phyloP scores from a whole-genome alignment of 1,140 invertebrate genomes.

The Portunus trituberculatus region DNA sequence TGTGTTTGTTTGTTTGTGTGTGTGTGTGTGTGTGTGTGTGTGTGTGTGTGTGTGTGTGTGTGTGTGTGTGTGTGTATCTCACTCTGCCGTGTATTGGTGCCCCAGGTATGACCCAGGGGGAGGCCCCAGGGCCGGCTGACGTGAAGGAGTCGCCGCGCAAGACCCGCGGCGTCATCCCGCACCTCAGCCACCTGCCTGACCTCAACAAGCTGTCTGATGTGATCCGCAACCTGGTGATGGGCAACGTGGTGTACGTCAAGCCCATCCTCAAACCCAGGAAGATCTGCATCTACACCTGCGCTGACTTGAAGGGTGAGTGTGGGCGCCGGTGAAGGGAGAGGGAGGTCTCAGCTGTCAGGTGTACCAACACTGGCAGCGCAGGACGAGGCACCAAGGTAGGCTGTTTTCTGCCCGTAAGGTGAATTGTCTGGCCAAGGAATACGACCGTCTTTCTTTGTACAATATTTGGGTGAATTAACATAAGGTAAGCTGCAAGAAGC shows the following conservation, averaged over 20 bases:
- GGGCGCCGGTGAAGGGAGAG: too few species aligned
- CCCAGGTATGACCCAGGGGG: constrained; percentile 57
- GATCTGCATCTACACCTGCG: constrained; percentile 86
- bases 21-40: not conserved
- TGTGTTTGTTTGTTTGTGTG: too few species aligned
- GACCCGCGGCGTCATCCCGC: constrained; percentile 59
- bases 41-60: not conserved
- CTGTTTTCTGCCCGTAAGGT: not conserved
- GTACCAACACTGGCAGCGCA: not conserved
- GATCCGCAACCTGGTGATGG: constrained; percentile 83
- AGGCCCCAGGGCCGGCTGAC: not conserved
- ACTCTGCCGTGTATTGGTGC: not conserved
- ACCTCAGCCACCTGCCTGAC: constrained; percentile 78
- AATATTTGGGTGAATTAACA: too few species aligned
- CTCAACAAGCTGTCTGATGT: constrained; percentile 82
- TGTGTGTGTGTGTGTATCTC: not conserved
- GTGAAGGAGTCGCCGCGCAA: constrained; percentile 53
- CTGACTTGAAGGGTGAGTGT: constrained; percentile 85
- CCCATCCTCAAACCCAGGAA: constrained; percentile 81
- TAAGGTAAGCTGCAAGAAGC: too few species aligned
- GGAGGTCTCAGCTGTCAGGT: not conserved
- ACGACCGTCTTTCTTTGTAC: too few species aligned
- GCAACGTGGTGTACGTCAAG: constrained; percentile 81
- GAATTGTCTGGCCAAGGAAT: not conserved
- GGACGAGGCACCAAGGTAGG: not conserved